Conservation (phyloP, 2,888 invertebrate genomes). For the Melanostoma mellinum region DNA sequence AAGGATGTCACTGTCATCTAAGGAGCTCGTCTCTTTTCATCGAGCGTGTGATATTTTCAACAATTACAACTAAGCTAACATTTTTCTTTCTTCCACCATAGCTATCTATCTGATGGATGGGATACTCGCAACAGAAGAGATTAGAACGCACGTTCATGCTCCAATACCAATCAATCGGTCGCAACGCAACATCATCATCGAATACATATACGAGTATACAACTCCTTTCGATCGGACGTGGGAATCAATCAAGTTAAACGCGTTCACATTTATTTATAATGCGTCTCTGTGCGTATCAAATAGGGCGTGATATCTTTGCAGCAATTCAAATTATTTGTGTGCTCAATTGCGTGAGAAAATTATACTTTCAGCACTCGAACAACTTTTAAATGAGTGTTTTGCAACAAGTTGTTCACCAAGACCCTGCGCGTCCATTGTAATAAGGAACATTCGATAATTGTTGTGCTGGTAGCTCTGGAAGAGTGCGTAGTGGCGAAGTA, state of each 20-base stretch:
- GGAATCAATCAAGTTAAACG: slow-evolving; percentile 68
- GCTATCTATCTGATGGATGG: slow-evolving; percentile 48
- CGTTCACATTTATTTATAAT: slow-evolving; percentile 32
- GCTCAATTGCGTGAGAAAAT: slow-evolving; percentile 73
- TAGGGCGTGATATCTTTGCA: slow-evolving; percentile 69
- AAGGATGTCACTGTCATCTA: slow-evolving; percentile 66
- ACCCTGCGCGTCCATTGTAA: neutral
- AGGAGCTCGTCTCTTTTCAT: slow-evolving; percentile 60
- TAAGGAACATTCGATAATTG: slow-evolving; percentile 31
- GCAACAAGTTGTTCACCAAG: slow-evolving; percentile 58
- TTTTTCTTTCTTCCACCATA: slow-evolving; percentile 26
- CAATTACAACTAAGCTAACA: slow-evolving; percentile 61
- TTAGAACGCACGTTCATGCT: slow-evolving; percentile 70
- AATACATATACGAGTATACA: slow-evolving; percentile 1
- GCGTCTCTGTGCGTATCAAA: slow-evolving; percentile 69
- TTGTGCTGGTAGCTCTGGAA: slow-evolving; percentile 25
- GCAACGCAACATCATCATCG: slow-evolving; percentile 37
- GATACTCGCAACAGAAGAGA: slow-evolving; percentile 44
- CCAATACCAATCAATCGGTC: slow-evolving; percentile 71
- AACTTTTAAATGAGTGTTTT: slow-evolving; percentile 36
- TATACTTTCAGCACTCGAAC: slow-evolving; percentile 21
- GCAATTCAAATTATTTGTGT: slow-evolving; percentile 62
- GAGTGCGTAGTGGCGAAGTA: neutral
- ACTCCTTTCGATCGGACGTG: slow-evolving; percentile 61
- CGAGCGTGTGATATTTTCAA: slow-evolving; percentile 66